These are phyloP conservation scores for Diaperis boleti DNA, from an alignment of 2,888 invertebrate species.

Conservation along the genomic window DNA sequence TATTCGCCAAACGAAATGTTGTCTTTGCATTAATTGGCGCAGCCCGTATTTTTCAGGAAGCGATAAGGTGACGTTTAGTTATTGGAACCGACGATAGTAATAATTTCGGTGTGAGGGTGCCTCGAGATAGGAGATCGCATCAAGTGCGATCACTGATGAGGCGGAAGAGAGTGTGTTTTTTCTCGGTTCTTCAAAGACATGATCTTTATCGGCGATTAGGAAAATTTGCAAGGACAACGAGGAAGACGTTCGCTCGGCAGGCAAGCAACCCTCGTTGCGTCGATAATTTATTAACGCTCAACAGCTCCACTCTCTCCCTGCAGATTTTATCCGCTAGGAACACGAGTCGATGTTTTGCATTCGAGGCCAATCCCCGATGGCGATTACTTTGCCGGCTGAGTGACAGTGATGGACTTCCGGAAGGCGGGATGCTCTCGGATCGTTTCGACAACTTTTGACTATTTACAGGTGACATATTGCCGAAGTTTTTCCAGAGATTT, in stretches of 20 bases:
- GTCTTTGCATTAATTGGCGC: conserved; percentile 33
- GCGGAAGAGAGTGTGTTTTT: too few species aligned
- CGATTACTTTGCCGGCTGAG: conserved; percentile 57
- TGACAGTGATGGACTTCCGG: conserved; percentile 56
- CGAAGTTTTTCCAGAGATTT: neutral
- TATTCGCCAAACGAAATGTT: conserved; percentile 30
- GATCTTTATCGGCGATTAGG: conserved; percentile 48
- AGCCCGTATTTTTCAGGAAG: neutral
- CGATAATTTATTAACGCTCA: conserved; percentile 55
- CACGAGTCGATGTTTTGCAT: conserved; percentile 53
- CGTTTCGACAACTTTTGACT: conserved; percentile 23
- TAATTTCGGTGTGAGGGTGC: too few species aligned
- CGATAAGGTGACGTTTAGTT: conserved; percentile 31
- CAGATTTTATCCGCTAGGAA: conserved; percentile 51
- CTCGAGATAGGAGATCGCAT: too few species aligned
- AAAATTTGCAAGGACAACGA: conserved; percentile 48
- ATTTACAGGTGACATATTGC: conserved; percentile 33
- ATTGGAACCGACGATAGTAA: too few species aligned
- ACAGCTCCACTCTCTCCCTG: conserved; percentile 50
- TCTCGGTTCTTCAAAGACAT: too few species aligned
- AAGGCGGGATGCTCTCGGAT: conserved; percentile 6
- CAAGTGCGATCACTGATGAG: too few species aligned
- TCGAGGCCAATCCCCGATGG: conserved; percentile 54
- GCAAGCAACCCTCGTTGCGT: conserved; percentile 47
- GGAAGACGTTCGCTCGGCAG: conserved; percentile 43